Percentiles rank a stretch among this genome's conserved stretches.
Conservation (phyloP, 2,888 invertebrate genomes). For the Caradrina clavipalpis region DNA sequence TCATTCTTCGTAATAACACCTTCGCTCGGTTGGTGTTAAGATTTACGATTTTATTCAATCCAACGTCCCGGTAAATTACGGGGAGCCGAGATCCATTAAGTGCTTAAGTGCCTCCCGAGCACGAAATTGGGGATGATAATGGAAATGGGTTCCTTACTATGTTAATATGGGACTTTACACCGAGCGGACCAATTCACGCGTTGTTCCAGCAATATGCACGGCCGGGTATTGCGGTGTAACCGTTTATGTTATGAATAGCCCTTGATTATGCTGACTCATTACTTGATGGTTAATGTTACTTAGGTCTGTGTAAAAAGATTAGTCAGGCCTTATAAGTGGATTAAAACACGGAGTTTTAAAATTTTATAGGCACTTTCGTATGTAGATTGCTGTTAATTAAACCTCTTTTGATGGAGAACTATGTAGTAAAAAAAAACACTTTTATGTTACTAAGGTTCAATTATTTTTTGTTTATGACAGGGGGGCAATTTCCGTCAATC, state of each 20-base stretch:
- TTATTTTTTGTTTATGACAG: not conserved
- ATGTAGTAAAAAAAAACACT: not conserved
- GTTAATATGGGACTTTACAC: slow-evolving; percentile 86
- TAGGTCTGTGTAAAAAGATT: slow-evolving; percentile 53
- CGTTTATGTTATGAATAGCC: slow-evolving; percentile 72
- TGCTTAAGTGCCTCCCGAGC: slow-evolving; percentile 90
- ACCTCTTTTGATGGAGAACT: not conserved
- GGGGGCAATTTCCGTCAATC: no score
- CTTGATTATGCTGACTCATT: slow-evolving; percentile 66
- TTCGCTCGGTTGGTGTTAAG: slow-evolving; percentile 84
- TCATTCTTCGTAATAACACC: slow-evolving; percentile 86
- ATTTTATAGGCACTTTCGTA: not conserved
- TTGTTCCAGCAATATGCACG: slow-evolving; percentile 80
- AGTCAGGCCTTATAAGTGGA: slow-evolving; percentile 27
- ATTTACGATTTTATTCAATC: slow-evolving; percentile 90
- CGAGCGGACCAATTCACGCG: slow-evolving; percentile 81
- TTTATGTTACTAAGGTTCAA: not conserved
- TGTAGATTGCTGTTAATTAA: slow-evolving; percentile 5
- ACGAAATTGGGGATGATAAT: slow-evolving; percentile 90
- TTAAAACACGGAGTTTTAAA: slow-evolving; percentile 3
- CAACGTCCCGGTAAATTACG: slow-evolving; percentile 88
- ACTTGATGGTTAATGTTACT: slow-evolving; percentile 51
- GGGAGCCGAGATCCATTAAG: slow-evolving; percentile 89
- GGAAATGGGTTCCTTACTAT: slow-evolving; percentile 88
- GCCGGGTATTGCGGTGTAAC: slow-evolving; percentile 69